phyloP scores from a whole-genome alignment of 2,888 invertebrate species.

The Mesochorus sp. region DNA sequence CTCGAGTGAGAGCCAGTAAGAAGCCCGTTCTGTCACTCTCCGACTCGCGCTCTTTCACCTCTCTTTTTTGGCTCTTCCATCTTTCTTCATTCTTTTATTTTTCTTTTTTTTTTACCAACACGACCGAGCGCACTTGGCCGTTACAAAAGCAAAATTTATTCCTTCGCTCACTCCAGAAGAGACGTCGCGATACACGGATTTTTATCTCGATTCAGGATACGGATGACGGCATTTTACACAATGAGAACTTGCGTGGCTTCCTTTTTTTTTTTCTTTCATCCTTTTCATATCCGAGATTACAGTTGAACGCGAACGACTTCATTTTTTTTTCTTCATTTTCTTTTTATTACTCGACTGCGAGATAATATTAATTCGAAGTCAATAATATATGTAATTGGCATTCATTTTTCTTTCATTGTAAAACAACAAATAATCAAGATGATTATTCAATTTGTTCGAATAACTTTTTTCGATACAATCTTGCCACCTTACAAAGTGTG shows the following conservation, averaged over 20 bases:
- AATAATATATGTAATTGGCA: neutral
- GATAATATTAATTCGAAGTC: neutral
- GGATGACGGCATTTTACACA: slow-evolving; percentile 1
- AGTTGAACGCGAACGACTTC: too few relatives aligned
- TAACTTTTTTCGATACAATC: slow-evolving; percentile 17
- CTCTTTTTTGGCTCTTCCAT: slow-evolving; percentile 10
- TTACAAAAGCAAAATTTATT: slow-evolving; percentile 50
- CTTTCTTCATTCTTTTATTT: slow-evolving; percentile 10
- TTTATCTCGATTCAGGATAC: neutral
- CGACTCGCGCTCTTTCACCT: slow-evolving; percentile 17
- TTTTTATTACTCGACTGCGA: neutral
- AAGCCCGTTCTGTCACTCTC: slow-evolving; percentile 45
- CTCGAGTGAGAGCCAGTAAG: slow-evolving; percentile 14
- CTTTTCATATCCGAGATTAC: neutral
- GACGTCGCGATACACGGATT: slow-evolving; percentile 4
- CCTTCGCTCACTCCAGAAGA: slow-evolving; percentile 3
- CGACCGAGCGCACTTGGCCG: neutral
- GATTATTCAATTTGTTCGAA: slow-evolving; percentile 8
- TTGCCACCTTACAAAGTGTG: slow-evolving; percentile 9
- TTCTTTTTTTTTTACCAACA: neutral
- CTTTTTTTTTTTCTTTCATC: neutral
- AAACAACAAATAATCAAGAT: neutral
- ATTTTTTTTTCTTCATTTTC: neutral
- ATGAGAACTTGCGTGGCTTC: neutral
- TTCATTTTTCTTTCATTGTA: neutral